These are phyloP conservation scores for Brachionus paranguensis DNA, from an alignment of 1,140 invertebrate species.

Conservation along the genomic window DNA sequence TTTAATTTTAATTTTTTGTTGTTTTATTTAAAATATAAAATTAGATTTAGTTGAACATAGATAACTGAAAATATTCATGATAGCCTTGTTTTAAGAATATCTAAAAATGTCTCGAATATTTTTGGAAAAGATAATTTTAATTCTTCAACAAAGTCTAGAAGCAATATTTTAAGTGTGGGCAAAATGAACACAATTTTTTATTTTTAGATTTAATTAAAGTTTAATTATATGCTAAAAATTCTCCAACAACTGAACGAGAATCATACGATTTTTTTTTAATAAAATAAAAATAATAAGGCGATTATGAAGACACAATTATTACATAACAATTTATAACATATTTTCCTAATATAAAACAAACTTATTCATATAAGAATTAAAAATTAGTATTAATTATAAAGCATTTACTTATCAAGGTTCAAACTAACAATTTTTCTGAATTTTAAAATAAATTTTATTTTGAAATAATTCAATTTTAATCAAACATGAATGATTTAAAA, in stretches of 20 bases:
- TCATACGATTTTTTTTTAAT: constrained; percentile 2
- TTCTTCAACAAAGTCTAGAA: neutral
- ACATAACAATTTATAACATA: neutral
- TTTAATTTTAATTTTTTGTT: neutral
- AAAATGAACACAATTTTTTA: neutral
- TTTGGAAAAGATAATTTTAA: neutral
- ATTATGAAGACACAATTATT: neutral
- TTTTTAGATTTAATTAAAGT: neutral
- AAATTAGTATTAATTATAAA: neutral
- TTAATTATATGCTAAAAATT: neutral
- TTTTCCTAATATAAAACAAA: neutral
- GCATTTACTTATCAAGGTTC: neutral
- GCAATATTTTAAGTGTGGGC: neutral
- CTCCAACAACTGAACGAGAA: neutral
- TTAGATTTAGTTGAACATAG: neutral
- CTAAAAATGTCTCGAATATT: neutral
- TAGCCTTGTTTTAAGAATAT: neutral
- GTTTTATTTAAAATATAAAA: neutral
- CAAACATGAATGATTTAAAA: constrained; percentile 6
- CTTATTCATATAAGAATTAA: neutral
- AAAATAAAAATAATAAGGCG: neutral
- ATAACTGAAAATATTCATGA: neutral
- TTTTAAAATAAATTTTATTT: neutral
- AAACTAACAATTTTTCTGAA: neutral
- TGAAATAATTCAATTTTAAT: neutral